Conservation (phyloP, 2,113 vertebrate genomes). For the Poeciliopsis turrubarensis region DNA sequence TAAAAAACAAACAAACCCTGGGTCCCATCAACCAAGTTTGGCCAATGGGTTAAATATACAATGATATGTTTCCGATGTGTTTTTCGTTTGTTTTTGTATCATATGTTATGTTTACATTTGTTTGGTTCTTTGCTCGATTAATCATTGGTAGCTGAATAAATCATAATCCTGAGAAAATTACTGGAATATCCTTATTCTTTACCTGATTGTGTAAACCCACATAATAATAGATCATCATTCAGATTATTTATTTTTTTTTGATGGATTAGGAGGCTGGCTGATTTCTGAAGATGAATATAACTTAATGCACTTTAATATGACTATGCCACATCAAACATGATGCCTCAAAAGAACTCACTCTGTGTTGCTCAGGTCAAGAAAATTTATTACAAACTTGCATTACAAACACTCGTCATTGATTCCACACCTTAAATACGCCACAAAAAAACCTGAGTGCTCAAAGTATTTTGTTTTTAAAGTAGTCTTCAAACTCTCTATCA, state of each 20-base stretch:
- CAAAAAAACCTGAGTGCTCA: conserved; percentile 12
- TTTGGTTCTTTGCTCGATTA: no score
- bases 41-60: neutral
- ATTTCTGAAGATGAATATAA: no score
- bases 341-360: neutral
- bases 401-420: conserved; percentile 23
- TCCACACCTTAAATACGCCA: conserved; percentile 4
- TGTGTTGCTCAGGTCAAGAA: neutral
- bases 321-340: neutral
- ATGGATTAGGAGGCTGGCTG: no score
- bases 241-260: no score
- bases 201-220: no score
- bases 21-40: neutral
- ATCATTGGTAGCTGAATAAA: no score
- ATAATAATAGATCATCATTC: no score
- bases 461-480: neutral
- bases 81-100: neutral
- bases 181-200: no score
- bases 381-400: conserved; percentile 38
- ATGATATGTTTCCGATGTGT: neutral
- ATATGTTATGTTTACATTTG: no score
- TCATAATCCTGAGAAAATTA: no score
- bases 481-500: neutral
- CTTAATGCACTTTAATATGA: neutral
- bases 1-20: no score